phyloP scores from a whole-genome alignment of 2,113 vertebrate species.

The Natator depressus region DNA sequence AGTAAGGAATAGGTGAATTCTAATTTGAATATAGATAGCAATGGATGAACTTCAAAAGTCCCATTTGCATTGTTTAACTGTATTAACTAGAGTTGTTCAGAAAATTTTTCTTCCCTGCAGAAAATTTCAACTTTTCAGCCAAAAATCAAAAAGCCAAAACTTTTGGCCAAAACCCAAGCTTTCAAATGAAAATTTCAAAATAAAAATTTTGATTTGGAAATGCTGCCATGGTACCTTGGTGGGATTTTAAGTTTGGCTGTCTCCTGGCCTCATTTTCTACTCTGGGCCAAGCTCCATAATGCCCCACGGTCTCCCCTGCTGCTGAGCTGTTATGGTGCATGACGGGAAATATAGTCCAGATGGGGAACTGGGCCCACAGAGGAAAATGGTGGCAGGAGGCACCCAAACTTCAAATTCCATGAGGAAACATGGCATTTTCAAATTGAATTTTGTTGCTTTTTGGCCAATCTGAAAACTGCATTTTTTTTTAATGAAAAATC shows the following conservation, averaged over 20 bases:
- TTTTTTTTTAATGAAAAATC: neutral
- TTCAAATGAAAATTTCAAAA: too few species aligned
- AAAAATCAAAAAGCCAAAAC: too few species aligned
- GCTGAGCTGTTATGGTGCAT: neutral
- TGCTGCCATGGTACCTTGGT: neutral
- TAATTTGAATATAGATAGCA: too few species aligned
- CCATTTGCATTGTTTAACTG: too few species aligned
- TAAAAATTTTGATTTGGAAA: neutral
- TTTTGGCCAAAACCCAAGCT: too few species aligned
- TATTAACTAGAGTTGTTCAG: too few species aligned
- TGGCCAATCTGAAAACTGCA: neutral
- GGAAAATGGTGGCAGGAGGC: neutral
- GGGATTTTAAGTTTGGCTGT: neutral
- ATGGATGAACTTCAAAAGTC: too few species aligned
- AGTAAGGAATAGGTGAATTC: too few species aligned
- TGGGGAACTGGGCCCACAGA: neutral
- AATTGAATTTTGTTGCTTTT: neutral
- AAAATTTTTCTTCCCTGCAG: too few species aligned
- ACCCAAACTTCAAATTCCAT: neutral
- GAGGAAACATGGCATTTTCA: neutral
- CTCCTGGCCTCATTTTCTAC: neutral
- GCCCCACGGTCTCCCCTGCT: neutral
- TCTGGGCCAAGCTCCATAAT: neutral
- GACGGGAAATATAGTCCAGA: neutral
- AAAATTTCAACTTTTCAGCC: too few species aligned